These are phyloP conservation scores for Caenorhabditis briggsae DNA, from an alignment of 1,140 invertebrate genomes.

Conservation along the genomic window DNA sequence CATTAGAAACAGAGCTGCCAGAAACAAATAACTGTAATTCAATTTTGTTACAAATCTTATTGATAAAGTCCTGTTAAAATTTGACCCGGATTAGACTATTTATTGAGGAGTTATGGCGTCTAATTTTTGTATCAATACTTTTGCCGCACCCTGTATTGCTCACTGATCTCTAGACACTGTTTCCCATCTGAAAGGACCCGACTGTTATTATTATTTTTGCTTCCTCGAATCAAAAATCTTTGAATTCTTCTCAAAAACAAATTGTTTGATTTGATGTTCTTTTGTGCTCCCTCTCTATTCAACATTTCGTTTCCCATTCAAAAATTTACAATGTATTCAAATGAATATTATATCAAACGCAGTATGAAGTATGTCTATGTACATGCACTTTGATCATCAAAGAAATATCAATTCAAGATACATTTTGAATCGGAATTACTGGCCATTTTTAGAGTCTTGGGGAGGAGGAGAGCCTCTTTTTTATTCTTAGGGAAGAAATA, in stretches of 20 bases:
- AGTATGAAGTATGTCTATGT: neutral
- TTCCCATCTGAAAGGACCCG: neutral
- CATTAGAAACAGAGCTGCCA: no score
- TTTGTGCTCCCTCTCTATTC: neutral
- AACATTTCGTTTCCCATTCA: neutral
- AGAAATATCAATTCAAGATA: no score
- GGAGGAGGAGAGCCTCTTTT: no score
- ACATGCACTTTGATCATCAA: conserved; percentile 6
- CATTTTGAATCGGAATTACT: no score
- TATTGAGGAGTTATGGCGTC: no score
- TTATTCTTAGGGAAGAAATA: neutral
- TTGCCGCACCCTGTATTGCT: no score
- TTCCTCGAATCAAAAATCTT: neutral
- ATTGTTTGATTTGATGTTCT: neutral
- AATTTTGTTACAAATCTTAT: no score
- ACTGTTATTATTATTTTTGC: neutral
- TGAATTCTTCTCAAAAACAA: neutral
- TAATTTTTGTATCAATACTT: no score
- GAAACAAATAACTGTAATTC: no score
- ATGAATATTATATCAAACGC: conserved; percentile 5
- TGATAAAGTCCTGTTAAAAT: no score
- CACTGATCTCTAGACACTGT: neutral
- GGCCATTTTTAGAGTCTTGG: no score
- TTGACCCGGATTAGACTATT: no score
- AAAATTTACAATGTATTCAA: conserved; percentile 9